Evolutionary conservation across 2,797 vertebrate genomes (phyloP).

Genomic region (Myioborus melanocephalus): DNA sequence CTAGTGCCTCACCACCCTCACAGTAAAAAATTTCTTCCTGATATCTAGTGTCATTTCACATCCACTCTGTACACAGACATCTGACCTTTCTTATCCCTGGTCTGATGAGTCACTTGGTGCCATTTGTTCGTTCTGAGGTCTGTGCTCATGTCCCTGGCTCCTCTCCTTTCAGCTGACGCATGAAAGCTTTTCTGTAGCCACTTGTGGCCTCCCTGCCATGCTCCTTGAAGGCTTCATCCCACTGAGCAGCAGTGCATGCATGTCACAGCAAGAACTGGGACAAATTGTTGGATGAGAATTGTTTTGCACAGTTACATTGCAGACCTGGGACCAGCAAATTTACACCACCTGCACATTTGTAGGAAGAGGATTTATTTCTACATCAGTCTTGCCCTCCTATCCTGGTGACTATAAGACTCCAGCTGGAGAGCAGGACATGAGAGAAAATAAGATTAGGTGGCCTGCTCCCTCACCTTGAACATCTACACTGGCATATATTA

Average conservation of each 20-base stretch:
- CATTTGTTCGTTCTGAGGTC: neutral
- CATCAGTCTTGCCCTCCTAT: neutral
- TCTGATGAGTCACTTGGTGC: neutral
- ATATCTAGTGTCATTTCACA: neutral
- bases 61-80: neutral
- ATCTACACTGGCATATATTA: neutral
- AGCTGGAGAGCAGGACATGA: neutral
- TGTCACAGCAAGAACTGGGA: neutral
- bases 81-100: neutral
- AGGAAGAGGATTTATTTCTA: neutral
- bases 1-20: neutral
- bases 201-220: neutral
- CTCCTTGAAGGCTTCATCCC: neutral
- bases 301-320: neutral
- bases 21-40: neutral
- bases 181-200: neutral
- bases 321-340: neutral
- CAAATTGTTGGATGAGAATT: neutral
- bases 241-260: rapidly evolving
- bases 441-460: neutral
- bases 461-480: neutral
- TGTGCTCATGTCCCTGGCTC: neutral
- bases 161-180: rapidly evolving
- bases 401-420: neutral
- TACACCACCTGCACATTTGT: rapidly evolving